Evolutionary conservation across 2,797 vertebrate species (phyloP).

Genomic region (Clamator glandarius): DNA sequence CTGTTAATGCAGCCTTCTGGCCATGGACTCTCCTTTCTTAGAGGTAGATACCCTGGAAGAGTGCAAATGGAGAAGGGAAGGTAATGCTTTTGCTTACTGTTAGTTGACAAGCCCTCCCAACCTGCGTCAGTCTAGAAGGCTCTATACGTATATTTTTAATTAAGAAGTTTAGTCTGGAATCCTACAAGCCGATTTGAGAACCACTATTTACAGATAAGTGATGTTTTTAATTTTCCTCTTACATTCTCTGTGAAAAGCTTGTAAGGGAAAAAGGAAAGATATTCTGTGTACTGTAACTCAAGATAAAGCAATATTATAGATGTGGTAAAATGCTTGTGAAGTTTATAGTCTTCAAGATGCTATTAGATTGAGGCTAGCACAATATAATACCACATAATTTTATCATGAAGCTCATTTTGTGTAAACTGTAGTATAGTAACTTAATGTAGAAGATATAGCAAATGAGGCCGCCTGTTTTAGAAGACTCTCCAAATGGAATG

Average conservation of each 20-base stretch:
- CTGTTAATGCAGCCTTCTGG: rapidly evolving
- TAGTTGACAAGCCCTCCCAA: not conserved
- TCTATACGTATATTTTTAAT: conserved; percentile 19
- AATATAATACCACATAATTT: not conserved
- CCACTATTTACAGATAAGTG: not conserved
- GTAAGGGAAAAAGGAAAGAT: not conserved
- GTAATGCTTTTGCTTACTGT: not conserved
- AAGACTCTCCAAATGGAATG: not conserved
- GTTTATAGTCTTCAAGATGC: not conserved
- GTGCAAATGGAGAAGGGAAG: not conserved
- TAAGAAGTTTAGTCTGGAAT: conserved; percentile 29
- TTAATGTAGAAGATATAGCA: not conserved
- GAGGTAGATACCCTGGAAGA: not conserved
- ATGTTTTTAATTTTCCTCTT: conserved; percentile 14
- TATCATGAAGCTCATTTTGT: not conserved
- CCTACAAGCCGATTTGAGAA: conserved; percentile 29
- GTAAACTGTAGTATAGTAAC: not conserved
- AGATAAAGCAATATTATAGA: not conserved
- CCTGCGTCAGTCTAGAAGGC: not conserved
- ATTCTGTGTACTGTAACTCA: not conserved
- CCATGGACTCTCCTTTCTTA: not conserved
- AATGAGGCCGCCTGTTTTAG: not conserved
- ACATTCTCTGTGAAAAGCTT: not conserved
- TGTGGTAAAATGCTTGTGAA: not conserved
- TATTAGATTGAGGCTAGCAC: not conserved